Conservation (phyloP, 2,797 vertebrate species). For the Pseudochirops cupreus region DNA sequence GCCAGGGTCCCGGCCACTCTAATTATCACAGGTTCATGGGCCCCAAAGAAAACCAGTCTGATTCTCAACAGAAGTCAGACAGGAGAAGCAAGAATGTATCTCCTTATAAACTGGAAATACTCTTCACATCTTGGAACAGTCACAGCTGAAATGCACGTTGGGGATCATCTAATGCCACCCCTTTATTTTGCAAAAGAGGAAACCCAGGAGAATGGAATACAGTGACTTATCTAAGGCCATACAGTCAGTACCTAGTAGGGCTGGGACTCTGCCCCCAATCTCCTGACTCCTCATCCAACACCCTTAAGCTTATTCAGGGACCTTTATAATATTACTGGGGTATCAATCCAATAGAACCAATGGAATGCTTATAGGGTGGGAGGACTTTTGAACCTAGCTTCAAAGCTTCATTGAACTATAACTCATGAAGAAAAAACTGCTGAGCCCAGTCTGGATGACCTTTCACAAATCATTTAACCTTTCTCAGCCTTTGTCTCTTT, state of each 20-base stretch:
- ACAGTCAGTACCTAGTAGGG: not conserved
- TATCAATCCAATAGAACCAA: not conserved
- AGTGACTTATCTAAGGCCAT: conserved; percentile 6
- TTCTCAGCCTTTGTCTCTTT: not conserved
- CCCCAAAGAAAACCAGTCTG: not conserved
- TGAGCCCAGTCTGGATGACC: not conserved
- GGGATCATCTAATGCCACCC: not conserved
- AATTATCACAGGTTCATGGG: not conserved
- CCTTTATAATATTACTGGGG: not conserved
- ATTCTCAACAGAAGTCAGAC: not conserved
- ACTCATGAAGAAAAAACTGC: not conserved
- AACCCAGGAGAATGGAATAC: conserved; percentile 22
- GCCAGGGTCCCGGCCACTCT: conserved; percentile 4
- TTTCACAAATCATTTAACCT: not conserved
- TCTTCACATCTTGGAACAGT: not conserved
- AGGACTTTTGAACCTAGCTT: not conserved
- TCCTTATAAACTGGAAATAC: not conserved
- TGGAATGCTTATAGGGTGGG: not conserved
- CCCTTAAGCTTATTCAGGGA: not conserved
- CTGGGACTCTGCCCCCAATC: conserved; percentile 9
- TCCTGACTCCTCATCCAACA: conserved; percentile 11
- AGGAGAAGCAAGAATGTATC: not conserved
- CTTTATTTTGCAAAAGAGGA: not conserved
- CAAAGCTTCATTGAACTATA: not conserved
- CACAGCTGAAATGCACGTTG: not conserved